Base-by-base conservation (phyloP, 2,888 invertebrate species). In the Spodoptera littoralis region DNA sequence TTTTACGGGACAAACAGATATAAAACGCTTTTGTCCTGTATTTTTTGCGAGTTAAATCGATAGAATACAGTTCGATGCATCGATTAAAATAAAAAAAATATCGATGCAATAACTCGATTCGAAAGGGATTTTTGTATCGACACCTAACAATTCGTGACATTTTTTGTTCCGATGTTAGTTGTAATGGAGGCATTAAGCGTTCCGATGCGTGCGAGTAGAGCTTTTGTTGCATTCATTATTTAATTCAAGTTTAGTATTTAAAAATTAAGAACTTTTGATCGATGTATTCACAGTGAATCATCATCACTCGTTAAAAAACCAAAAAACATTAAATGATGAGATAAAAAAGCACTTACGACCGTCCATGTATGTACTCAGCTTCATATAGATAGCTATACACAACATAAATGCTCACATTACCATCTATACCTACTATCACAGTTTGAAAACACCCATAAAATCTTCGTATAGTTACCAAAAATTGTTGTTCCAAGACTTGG, bases 31-130 rank as follows among this genome's bases (percentile, higher is more conserved):
- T 85, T 87, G 84, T 85, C 71, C 76, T 67, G 80, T 66, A 79
- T 81, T 87, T 85, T 85, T 86, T 83, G 78, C 79, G 81, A 82
- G 84, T 84, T 83, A 82, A 86, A 88, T 88, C 86, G 87, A 87
- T 84, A 82, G 87, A 80, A 84, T 75, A 80, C 76, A 79, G 80
- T 73, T 72, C 76, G 70, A 78, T 73, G 82, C 76, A 76, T 77
- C 84, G 82, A 81, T 78, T 82, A 81, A 79, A 83, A 80, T 77
- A 18, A 79, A 78, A 83, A 83, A 85, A 83, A 84, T 79, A 68
- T 74, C 71, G 71, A 71, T 68, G 80, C 77, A 75, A 80, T 82
- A 80, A 78, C 79, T 79, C 74, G 82, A 79, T 73, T 81, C 79
- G 80, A 82, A 79, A 76, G 80, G 73, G 76, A 71, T 80, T 79